Conservation (phyloP, 92 coral and sea anemone species). For the Epizoanthus rinbou region DNA sequence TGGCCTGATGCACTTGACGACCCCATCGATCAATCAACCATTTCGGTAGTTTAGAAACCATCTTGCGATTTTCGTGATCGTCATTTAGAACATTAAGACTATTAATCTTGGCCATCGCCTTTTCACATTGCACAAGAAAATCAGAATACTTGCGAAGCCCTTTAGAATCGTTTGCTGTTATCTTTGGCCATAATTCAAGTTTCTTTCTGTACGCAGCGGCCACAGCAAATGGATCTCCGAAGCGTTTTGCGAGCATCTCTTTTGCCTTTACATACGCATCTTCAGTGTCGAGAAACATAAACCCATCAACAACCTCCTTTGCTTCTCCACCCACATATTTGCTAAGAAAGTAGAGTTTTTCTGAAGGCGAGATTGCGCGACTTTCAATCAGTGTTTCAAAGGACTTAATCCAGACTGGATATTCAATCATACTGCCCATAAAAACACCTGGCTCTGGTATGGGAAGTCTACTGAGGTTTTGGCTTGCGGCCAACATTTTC, state of each 20-base stretch:
- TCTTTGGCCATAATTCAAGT: constrained; percentile 59
- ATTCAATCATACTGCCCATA: constrained; percentile 58
- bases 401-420: constrained; percentile 58
- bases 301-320: constrained; percentile 61
- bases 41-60: constrained; percentile 58
- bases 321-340: constrained; percentile 61
- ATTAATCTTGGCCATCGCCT: constrained; percentile 47
- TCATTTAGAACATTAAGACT: constrained; percentile 52
- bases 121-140: constrained; percentile 59
- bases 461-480: constrained; percentile 46
- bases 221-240: constrained; percentile 56
- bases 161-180: constrained; percentile 40
- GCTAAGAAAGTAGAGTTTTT: constrained; percentile 60
- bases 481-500: constrained; percentile 53
- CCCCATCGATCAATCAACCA: constrained; percentile 60
- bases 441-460: constrained; percentile 62
- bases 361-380: constrained; percentile 45
- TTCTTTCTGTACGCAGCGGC: constrained; percentile 47
- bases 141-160: constrained; percentile 57
- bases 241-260: constrained; percentile 52
- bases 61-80: constrained; percentile 56
- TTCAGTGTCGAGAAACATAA: constrained; percentile 52
- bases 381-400: constrained; percentile 61
- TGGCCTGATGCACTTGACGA: constrained; percentile 52
- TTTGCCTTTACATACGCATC: constrained; percentile 63